A percentile compares a stretch with the other conserved stretches of the same genome.
These are phyloP conservation scores for Crocidura indochinensis DNA, from an alignment of 2,797 vertebrate species.

Conservation along the genomic window DNA sequence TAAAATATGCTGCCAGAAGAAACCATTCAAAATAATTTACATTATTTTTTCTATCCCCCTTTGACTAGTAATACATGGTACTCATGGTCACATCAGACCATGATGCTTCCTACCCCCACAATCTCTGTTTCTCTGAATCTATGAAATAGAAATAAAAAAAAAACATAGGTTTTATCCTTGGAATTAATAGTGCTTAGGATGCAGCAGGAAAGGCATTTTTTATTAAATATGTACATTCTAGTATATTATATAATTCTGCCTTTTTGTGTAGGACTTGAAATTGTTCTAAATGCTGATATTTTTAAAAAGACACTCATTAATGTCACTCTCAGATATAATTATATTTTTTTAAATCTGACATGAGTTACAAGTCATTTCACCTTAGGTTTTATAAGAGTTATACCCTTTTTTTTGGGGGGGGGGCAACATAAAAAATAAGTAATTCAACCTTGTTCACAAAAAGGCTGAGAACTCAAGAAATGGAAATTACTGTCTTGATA, in stretches of 20 bases:
- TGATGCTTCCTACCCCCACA: constrained; percentile 43
- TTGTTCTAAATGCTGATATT: constrained; percentile 18
- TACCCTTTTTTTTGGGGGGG: constrained; percentile 48
- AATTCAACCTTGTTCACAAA: constrained; percentile 21
- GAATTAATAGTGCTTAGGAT: constrained; percentile 44
- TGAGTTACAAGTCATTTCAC: neutral
- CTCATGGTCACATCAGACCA: constrained; percentile 66
- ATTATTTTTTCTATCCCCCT: constrained; percentile 55
- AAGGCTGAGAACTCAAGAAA: constrained; percentile 8
- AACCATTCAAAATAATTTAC: constrained; percentile 66
- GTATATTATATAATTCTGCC: constrained; percentile 38
- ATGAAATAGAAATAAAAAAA: constrained; percentile 77
- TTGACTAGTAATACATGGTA: constrained; percentile 67
- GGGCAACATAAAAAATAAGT: neutral
- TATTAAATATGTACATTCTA: constrained; percentile 64
- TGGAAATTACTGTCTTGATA: constrained; percentile 42
- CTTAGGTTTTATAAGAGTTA: constrained; percentile 27
- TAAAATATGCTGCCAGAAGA: neutral
- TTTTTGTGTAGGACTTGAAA: constrained; percentile 45
- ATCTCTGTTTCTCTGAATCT: constrained; percentile 68
- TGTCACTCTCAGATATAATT: constrained; percentile 47
- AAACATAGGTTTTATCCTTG: constrained; percentile 69
- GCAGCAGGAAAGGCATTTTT: constrained; percentile 44
- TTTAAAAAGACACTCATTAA: constrained; percentile 18
- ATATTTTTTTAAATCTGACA: constrained; percentile 37